Conservation (phyloP, 1,140 invertebrate species). For the Hycleus phaleratus region DNA sequence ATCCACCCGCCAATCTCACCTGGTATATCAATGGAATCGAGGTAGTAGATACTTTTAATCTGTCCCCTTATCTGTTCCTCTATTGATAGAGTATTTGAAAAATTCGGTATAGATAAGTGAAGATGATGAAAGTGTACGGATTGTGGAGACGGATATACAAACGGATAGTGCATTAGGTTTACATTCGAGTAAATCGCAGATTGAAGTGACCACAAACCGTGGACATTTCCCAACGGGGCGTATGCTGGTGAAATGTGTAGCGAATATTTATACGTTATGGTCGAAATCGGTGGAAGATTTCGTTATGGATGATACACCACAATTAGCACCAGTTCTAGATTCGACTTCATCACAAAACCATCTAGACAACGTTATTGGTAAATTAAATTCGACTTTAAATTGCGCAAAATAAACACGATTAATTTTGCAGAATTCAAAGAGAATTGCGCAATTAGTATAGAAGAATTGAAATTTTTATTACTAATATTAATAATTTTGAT, state of each 20-base stretch:
- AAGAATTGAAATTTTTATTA: neutral
- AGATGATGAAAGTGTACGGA: slow-evolving; percentile 22
- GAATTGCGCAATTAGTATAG: neutral
- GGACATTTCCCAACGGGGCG: slow-evolving; percentile 29
- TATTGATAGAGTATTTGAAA: too few relatives aligned
- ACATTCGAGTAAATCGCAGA: slow-evolving; percentile 27
- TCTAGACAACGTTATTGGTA: slow-evolving; percentile 31
- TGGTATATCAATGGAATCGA: slow-evolving; percentile 53
- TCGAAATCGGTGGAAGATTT: slow-evolving; percentile 23
- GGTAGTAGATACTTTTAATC: slow-evolving; percentile 44
- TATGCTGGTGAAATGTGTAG: slow-evolving; percentile 32
- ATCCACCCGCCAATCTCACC: slow-evolving; percentile 53
- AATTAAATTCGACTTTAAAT: neutral
- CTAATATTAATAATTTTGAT: neutral
- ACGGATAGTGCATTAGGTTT: slow-evolving; percentile 14
- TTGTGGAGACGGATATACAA: slow-evolving; percentile 19
- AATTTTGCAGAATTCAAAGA: too few relatives aligned
- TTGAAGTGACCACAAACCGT: slow-evolving; percentile 30
- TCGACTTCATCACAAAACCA: slow-evolving; percentile 36
- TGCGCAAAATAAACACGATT: too few relatives aligned
- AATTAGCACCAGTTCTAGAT: slow-evolving; percentile 32
- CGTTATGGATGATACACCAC: slow-evolving; percentile 33
- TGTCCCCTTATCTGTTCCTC: too few relatives aligned
- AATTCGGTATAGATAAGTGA: slow-evolving; percentile 21
- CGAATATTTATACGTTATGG: slow-evolving; percentile 31